These are phyloP conservation scores for Hydrozoanthus gracilis DNA, from an alignment of 92 coral and sea anemone species.

Conservation along the genomic window DNA sequence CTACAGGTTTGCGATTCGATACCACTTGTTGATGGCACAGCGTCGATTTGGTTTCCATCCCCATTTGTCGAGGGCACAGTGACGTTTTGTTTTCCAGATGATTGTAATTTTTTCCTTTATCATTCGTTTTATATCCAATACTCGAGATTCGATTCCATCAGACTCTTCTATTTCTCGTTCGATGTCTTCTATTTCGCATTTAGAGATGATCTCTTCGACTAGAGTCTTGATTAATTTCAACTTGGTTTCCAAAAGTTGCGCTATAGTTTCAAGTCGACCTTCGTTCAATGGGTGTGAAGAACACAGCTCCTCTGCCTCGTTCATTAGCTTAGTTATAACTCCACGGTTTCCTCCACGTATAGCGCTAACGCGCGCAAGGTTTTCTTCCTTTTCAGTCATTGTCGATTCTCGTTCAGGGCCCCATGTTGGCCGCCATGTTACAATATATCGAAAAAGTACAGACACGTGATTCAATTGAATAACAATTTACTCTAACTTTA, in stretches of 20 bases:
- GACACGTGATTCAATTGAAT: neutral
- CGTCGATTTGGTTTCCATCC: neutral
- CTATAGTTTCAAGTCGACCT: constrained; percentile 55
- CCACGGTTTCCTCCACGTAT: constrained; percentile 69
- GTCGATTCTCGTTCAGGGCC: constrained; percentile 34
- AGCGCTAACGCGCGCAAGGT: constrained; percentile 49
- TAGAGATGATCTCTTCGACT: constrained; percentile 42
- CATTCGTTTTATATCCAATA: constrained; percentile 38
- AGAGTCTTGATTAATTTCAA: constrained; percentile 39
- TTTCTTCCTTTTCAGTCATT: constrained; percentile 24
- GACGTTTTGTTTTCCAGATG: constrained; percentile 32
- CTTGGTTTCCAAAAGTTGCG: constrained; percentile 33
- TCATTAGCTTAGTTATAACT: constrained; percentile 60
- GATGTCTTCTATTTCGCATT: constrained; percentile 50
- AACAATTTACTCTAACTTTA: neutral
- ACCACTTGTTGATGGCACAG: constrained; percentile 23
- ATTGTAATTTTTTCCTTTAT: constrained; percentile 28
- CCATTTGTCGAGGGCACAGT: constrained; percentile 19
- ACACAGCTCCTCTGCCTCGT: constrained; percentile 60
- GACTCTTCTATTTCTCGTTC: constrained; percentile 55
- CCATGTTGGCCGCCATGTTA: constrained; percentile 53
- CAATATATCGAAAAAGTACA: constrained; percentile 2
- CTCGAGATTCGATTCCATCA: constrained; percentile 55
- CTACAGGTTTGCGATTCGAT: constrained; percentile 21
- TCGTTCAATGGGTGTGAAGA: constrained; percentile 13